Evolutionary conservation across 1,140 invertebrate genomes (phyloP), one percentile per base, ranked within the genome.

Genomic region (Scaptomyza hsui): DNA sequence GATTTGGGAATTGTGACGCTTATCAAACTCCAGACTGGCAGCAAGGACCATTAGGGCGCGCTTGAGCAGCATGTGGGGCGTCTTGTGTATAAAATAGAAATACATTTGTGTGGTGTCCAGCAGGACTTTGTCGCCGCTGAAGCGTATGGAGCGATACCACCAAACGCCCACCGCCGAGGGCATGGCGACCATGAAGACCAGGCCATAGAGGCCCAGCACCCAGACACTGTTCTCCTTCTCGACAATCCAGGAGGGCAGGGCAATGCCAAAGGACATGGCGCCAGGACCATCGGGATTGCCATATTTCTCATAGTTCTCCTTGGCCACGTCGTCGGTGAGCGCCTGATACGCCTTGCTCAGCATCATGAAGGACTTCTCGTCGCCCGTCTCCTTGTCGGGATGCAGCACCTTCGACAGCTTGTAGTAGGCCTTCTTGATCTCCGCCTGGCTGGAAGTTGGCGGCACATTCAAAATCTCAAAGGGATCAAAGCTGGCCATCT

Each of bases 241-340:
- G n/a, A 99, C 98, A 92, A 99, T 99, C 99, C 99, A 99, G 55
- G 98, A 99, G 15, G 99, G 99, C 42, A 99, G 92, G 41, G 99
- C 99, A 91, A 99, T 99, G 72, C 99, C 99, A 94, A 99, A 99
- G 80, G 97, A 98, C 94, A 98, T 99, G 16, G 98, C 98, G 73
- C 98, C 98, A 26, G 99, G 99, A 4, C 99, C 99, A 94, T 99
- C 99, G 10, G 99, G 99, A 94, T 99, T 99, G 35, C 99, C 99
- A 94, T 99, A 99, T 91, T 98, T 97, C 91, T 99, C 97, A 97
- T 98, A 99, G 93, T 99, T 99, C 91, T 96, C 96, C 78, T 97
- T 94, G 5, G 98, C 96, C 92, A 99, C 97, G 82, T 99, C 98
- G 93, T 99, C 98, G 37, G 99, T 99, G 63, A 96, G 94, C 65